Evolutionary conservation across 2,888 invertebrate genomes (phyloP).

Genomic region (Caenorhabditis imperialis): DNA sequence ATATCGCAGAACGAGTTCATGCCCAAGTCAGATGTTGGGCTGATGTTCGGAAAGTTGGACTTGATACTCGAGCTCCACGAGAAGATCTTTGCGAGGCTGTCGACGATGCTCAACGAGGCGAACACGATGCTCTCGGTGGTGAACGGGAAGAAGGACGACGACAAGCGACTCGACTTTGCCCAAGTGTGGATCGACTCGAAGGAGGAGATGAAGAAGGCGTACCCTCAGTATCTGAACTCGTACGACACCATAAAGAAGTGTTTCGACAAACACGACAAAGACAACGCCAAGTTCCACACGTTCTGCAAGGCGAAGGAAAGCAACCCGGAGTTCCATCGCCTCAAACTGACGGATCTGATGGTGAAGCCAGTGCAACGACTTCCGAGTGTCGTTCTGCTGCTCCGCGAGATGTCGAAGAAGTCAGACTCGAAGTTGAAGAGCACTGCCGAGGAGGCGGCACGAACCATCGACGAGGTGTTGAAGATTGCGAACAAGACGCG

Average conservation of each 20-base stretch:
- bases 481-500: constrained; percentile 98
- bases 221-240: constrained; percentile 97
- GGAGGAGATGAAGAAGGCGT: constrained; percentile 82
- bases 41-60: constrained; percentile 80
- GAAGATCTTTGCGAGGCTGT: constrained; percentile 83
- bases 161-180: constrained; percentile 46
- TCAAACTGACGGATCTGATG: constrained; percentile 93
- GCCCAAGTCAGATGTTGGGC: constrained; percentile 66
- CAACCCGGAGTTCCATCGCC: constrained; percentile 94
- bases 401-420: constrained; percentile 90
- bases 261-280: constrained; percentile 90
- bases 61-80: constrained; percentile 91
- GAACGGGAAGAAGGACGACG: constrained; percentile 41
- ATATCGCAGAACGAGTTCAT: constrained; percentile 84
- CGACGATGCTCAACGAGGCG: constrained; percentile 86
- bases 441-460: constrained; percentile 84
- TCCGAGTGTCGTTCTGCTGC: constrained; percentile 89
- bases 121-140: constrained; percentile 14
- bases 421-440: constrained; percentile 87
- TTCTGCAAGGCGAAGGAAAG: constrained; percentile 86
- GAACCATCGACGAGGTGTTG: constrained; percentile 88
- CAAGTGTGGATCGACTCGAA: constrained; percentile 84
- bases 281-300: constrained; percentile 96
- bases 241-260: constrained; percentile 97
- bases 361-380: constrained; percentile 97